Base-by-base conservation (phyloP, 2,113 vertebrate genomes). In the Pterocles gutturalis region DNA sequence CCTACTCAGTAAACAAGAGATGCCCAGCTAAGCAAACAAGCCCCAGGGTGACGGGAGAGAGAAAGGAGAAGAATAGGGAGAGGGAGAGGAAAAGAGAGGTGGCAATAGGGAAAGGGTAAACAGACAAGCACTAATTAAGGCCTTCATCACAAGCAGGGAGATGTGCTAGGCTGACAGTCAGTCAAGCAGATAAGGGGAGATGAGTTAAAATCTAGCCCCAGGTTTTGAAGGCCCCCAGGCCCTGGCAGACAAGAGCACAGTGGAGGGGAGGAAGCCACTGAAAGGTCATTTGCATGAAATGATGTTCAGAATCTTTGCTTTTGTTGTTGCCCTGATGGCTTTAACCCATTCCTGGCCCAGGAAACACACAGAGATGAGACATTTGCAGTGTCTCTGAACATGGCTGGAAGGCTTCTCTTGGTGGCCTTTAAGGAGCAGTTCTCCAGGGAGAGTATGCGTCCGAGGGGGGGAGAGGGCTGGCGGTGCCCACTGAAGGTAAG, bases 131-230 rank as follows among this genome's bases (percentile, higher is more conserved):
- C 99, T 99, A 99, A 99, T 99, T 99, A 99, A 99, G 99, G 98
- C 98, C 98, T 98, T 98, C 98, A 67, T 99, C 99, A 99, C 98
- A 99, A 99, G 98, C 96, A 96, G 96, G 97, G 95, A 98, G 98
- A 99, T 99, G 99, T 99, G 98, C 98, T 97, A 99, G 98, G 98
- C 97, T 99, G 99, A 99, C 99, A 99, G 99, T 99, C 99, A 99
- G 99, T 99, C 99, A 99, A 98, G 99, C 99, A 99, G 99, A 99
- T 99, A 98, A 99, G 98, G 98, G 98, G 98, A 98, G 98, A 98
- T 89, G 98, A 99, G 98, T 98, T 99, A 98, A 99, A 99, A 99
- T 99, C 98, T 99, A 99, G 99, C 99, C 98, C 95, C 97, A 80
- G 98, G 98, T 98, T 97, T 97, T 98, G 98, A 93, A 85, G 98